These are phyloP conservation scores for Chrysocyon brachyurus DNA, from an alignment of 2,797 vertebrate genomes.

Conservation along the genomic window DNA sequence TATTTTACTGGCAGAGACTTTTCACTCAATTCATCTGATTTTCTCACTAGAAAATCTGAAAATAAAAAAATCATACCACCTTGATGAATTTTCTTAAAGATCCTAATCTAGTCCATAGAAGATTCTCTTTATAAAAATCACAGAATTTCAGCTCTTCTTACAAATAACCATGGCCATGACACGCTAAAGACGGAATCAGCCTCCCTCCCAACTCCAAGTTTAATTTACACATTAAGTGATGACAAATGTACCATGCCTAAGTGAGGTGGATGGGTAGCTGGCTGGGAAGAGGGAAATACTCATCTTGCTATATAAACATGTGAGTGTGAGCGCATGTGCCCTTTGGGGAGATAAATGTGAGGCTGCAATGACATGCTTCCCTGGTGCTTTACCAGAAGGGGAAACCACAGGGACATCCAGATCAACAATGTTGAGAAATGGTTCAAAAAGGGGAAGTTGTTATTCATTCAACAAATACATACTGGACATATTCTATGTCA, in stretches of 20 bases:
- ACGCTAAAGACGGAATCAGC: background rate
- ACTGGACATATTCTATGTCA: background rate
- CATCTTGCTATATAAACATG: no score
- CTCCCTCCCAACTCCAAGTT: background rate
- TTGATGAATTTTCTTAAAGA: background rate
- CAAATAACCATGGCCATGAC: background rate
- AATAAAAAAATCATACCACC: background rate
- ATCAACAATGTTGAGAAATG: background rate
- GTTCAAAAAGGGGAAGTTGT: background rate
- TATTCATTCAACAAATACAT: background rate
- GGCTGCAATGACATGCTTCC: background rate
- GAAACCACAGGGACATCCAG: background rate
- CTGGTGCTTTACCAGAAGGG: background rate
- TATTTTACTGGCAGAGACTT: background rate
- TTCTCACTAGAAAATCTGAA: background rate
- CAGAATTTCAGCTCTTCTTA: background rate
- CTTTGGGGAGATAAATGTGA: background rate
- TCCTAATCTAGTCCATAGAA: background rate
- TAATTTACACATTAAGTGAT: background rate
- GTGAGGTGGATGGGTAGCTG: background rate
- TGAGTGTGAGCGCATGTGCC: background rate
- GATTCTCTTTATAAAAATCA: background rate
- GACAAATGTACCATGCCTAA: background rate
- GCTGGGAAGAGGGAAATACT: background rate
- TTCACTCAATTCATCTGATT: background rate